Evolutionary conservation across 2,113 vertebrate species (phyloP).

Genomic region (Centropus bengalensis): DNA sequence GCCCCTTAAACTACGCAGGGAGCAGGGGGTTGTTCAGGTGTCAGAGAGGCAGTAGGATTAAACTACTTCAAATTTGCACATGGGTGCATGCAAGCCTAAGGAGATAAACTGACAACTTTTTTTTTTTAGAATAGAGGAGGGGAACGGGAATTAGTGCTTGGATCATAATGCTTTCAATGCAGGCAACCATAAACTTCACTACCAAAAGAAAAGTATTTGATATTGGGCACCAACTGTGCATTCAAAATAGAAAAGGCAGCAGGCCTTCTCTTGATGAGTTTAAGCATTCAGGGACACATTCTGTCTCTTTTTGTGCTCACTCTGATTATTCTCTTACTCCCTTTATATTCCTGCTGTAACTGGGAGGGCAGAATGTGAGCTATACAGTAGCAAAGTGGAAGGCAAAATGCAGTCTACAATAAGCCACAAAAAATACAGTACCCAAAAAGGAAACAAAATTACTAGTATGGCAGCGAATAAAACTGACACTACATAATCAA

Average conservation of each 20-base stretch:
- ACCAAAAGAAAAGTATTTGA: slow-evolving; percentile 46
- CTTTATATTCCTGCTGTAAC: slow-evolving; percentile 26
- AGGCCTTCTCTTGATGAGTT: slow-evolving; percentile 55
- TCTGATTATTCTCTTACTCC: slow-evolving; percentile 44
- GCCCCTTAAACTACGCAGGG: not conserved
- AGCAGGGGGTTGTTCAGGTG: not conserved
- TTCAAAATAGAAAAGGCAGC: slow-evolving; percentile 64
- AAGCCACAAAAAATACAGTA: not conserved
- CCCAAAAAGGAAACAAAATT: slow-evolving; percentile 39
- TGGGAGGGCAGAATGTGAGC: slow-evolving; percentile 31
- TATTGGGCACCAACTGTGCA: slow-evolving; percentile 29
- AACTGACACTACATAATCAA: not conserved
- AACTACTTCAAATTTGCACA: not conserved
- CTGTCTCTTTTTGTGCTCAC: slow-evolving; percentile 48
- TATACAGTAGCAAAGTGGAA: not conserved
- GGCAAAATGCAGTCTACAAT: slow-evolving; percentile 6
- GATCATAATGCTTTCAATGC: slow-evolving; percentile 23
- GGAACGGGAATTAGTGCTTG: slow-evolving; percentile 21
- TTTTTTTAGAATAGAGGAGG: not conserved
- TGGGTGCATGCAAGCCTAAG: not conserved
- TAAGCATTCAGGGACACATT: slow-evolving; percentile 53
- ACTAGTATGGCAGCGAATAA: not conserved
- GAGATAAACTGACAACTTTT: slow-evolving; percentile 3
- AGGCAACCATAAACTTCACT: not conserved
- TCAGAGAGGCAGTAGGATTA: slow-evolving; percentile 22